Conservation (phyloP, 2,113 vertebrate genomes). For the Gallinago paraguaiae region DNA sequence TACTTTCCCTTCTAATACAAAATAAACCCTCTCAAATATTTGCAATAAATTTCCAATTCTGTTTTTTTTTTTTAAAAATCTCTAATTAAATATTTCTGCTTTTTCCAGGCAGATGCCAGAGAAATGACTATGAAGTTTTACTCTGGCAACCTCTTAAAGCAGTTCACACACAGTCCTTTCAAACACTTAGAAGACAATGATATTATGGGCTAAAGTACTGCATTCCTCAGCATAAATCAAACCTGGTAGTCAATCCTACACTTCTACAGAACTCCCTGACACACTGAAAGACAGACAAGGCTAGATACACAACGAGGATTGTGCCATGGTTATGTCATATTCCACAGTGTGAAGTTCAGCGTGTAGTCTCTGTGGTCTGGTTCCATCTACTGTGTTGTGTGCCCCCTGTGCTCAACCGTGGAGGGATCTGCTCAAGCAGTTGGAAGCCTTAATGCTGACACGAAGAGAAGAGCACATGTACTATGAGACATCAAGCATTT, state of each 20-base stretch:
- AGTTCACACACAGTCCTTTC: not conserved
- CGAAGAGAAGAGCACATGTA: rapidly evolving
- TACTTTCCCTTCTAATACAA: not conserved
- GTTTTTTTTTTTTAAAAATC: not conserved
- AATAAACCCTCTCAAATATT: not conserved
- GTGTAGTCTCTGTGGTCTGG: not conserved
- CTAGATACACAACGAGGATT: not conserved
- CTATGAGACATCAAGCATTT: not conserved
- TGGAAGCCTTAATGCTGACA: not conserved
- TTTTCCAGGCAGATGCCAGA: not conserved
- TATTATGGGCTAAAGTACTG: not conserved
- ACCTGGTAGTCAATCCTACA: not conserved
- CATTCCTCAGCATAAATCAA: not conserved
- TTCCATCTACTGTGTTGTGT: not conserved
- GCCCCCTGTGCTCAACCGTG: not conserved
- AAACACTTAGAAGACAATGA: not conserved
- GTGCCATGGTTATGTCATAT: not conserved
- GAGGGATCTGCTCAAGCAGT: not conserved
- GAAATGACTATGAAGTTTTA: not conserved
- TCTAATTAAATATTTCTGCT: not conserved
- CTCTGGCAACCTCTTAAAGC: not conserved
- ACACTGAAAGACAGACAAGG: not conserved
- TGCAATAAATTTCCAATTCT: not conserved
- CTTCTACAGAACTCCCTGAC: not conserved
- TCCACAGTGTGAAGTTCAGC: not conserved